Base-by-base conservation (phyloP, 2,113 vertebrate species). In the Bubo bubo region DNA sequence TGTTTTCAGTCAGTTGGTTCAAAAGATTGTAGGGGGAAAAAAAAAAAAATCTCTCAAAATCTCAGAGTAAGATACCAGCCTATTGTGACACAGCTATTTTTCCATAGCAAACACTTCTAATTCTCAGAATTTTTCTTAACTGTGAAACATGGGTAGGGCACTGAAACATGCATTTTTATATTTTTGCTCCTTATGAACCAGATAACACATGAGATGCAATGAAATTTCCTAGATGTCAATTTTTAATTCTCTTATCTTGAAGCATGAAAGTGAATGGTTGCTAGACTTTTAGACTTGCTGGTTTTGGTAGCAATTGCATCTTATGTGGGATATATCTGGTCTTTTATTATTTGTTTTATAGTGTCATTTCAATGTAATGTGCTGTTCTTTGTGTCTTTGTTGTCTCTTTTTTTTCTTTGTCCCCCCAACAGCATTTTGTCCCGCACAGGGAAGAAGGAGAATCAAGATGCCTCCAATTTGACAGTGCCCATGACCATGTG, bases 281-380 rank as follows among this genome's bases (percentile, higher is more conserved):
- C 86, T 97, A 97, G 97, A 97, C 96, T 95, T 81, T 90, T 96
- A 98, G 97, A 97, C 50, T 35, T 12, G 18, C 79, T 97, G 96
- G 94, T 97, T 96, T 96, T 1, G 14, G 93, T 97, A 97, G 98
- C 95, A 81, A 99, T 99, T 99, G 99, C 99, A 99, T 99, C 99
- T 99, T 99, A 99, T 99, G 99, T 99, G 99, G 99, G 98, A 96
- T 98, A 95, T 99, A 99, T 99, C 99, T 99, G 99, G 99, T 98
- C 98, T 99, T 99, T 99, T 99, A 99, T 99, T 99, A 99, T 99
- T 99, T 99, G 99, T 99, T 99, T 99, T 99, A 99, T 99, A 99
- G 99, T 99, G 99, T 99, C 99, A 99, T 99, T 99, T 99, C 99
- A 99, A 99, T 99, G 99, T 99, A 99, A 99, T 99, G 99, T 99